phyloP scores from a whole-genome alignment of 2,888 invertebrate species.

The Macaria notata region DNA sequence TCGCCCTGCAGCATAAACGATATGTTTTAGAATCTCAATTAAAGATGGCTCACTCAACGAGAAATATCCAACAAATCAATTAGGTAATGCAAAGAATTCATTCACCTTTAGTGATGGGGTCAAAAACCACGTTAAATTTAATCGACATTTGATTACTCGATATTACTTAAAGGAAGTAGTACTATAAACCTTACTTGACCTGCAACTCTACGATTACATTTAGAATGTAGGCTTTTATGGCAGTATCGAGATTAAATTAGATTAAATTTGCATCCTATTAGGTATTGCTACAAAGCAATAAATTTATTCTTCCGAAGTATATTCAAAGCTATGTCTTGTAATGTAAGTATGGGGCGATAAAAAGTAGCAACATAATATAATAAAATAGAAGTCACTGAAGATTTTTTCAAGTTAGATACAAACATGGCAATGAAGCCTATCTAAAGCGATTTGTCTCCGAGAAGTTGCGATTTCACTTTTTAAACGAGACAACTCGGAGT shows the following conservation, averaged over 20 bases:
- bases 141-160: slow-evolving; percentile 18
- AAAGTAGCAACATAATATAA: too few species aligned
- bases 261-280: too few species aligned
- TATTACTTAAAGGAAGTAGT: slow-evolving; percentile 8
- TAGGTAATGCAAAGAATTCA: slow-evolving; percentile 78
- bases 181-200: neutral
- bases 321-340: too few species aligned
- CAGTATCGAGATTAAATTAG: neutral
- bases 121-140: slow-evolving; percentile 15
- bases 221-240: neutral
- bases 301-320: too few species aligned
- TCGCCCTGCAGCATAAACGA: slow-evolving; percentile 48
- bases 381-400: too few species aligned
- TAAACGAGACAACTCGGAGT: too few species aligned
- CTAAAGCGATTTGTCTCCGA: too few species aligned
- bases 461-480: too few species aligned
- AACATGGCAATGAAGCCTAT: too few species aligned
- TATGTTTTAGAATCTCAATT: slow-evolving; percentile 66
- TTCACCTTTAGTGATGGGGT: slow-evolving; percentile 68
- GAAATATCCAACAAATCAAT: slow-evolving; percentile 78
- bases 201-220: neutral
- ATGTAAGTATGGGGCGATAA: too few species aligned
- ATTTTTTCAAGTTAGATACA: too few species aligned
- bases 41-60: slow-evolving; percentile 73
- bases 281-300: too few species aligned